These are phyloP conservation scores for Platycnemis pennipes DNA, from an alignment of 2,888 invertebrate species.

Conservation along the genomic window DNA sequence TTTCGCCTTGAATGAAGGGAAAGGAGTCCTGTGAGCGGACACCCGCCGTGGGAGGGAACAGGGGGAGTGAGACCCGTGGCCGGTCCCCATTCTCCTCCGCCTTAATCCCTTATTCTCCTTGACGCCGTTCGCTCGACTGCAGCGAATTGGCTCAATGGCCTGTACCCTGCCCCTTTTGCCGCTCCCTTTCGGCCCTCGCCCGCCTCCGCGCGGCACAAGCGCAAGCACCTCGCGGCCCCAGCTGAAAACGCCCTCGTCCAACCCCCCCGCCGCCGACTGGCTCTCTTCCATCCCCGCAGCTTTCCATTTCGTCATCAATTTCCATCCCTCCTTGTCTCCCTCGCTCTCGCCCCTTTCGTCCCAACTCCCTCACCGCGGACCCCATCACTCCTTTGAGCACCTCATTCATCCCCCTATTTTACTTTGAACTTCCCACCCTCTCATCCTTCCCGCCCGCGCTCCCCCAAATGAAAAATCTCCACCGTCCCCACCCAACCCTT, in stretches of 20 bases:
- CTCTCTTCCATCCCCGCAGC: background rate
- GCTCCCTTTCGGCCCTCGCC: background rate
- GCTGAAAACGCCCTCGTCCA: background rate
- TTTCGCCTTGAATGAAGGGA: background rate
- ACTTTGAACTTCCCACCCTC: conserved; percentile 7
- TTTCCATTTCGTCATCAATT: conserved; percentile 14
- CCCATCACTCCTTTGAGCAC: too few species aligned
- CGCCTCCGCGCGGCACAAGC: background rate
- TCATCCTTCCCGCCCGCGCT: background rate
- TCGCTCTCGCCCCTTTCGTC: too few species aligned
- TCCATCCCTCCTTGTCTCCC: background rate
- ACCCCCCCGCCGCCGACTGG: too few species aligned
- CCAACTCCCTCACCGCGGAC: too few species aligned
- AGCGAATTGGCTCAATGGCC: conserved; percentile 12
- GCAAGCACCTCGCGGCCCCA: background rate
- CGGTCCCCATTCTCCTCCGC: background rate
- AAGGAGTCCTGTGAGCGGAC: background rate
- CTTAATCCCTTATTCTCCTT: conserved; percentile 23
- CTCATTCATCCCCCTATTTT: conserved; percentile 16
- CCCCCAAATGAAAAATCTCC: background rate
- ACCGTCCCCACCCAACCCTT: background rate
- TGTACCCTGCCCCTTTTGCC: background rate
- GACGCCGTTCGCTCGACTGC: conserved; percentile 11
- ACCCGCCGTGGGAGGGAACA: background rate
- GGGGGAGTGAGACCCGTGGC: background rate